Base-by-base conservation (phyloP, 2,113 vertebrate species). In the Clinocottus analis region DNA sequence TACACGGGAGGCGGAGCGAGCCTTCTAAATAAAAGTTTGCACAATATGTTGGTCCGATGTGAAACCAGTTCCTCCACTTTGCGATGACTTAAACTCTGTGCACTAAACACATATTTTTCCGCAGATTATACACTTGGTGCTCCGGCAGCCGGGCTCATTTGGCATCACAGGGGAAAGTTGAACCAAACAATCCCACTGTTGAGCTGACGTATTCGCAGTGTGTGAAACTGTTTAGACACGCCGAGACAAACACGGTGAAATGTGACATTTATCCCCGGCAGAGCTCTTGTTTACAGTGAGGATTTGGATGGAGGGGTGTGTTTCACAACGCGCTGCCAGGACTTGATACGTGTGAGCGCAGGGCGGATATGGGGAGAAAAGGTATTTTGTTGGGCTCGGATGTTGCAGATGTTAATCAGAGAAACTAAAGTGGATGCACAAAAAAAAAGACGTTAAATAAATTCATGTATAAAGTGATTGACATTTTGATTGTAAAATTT, bases 211-310 rank as follows among this genome's bases (percentile, higher is more conserved):
- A 79, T 77, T 77, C 66, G 73, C 45, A 45, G 55, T 53, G 51
- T 45, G 49, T 61, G 56, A 70, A 87, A 69, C 72, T 90, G 78
- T 89, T 91, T 90, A 75, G 79, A 91, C 87, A 79, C 43, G 59
- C 67, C 7, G 82, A 90, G 58, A 86, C 83, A 91, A 93, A 92
- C 86, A 90, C 25, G 12, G 61, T 1, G 27, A 83, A 76, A 81
- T 76, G 59, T 79, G 85, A 82, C 79, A 80, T 84, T 77, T 80
- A 87, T 82, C 79, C 62, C 72, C 51, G 69, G 85, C 79, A 62
- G 69, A 53, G 73, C 59, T 74, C 23, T 41, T 92, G 89, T 91
- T 91, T 89, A 86, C 39, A 67, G 63, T 39, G 68, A 70, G 66
- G 79, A 80, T 84, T 87, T 91, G 79, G 82, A 90, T 11, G 21